Evolutionary conservation across 2,113 vertebrate species (phyloP), one percentile per base, ranked within the genome.

Genomic region (Boulengerochromis microlepis): DNA sequence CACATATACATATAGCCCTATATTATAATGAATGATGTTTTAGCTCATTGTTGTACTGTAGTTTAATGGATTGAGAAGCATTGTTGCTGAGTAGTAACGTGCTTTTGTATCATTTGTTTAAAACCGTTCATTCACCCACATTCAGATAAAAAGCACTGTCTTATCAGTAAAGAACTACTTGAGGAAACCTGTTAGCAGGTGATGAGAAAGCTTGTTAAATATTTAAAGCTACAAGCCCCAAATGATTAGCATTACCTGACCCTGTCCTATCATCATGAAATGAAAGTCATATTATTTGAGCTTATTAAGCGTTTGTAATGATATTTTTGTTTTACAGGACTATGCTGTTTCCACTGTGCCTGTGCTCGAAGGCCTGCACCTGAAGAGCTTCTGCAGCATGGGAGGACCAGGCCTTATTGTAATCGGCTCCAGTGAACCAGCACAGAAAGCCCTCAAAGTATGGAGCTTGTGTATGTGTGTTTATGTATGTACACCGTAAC

Each of bases 301-400:
- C 26, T 76, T 76, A 3, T 64, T 71, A 7, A 38, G 8, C 22
- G 6, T 50, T 38, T 74, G 19, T 76, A 53, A 81, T 29, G 86
- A 35, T 59, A 59, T 66, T 78, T 78, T 19, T 94, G 89, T 94
- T 90, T 95, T 87, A 40, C 90, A 96, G 96, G 96, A 97, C 96
- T 99, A 98, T 18, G 97, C 98, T 0, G 99, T 99, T 86, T 99
- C 98, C 45, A 99, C 97, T 1, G 98, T 99, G 13, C 97, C 98
- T 0, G 98, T 99, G 82, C 69, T 87, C 31, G 96, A 97, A 8
- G 86, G 94, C 26, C 95, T 99, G 90, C 99, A 99, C 92, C 95
- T 99, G 95, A 99, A 99, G 96, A 97, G 97, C 91, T 98, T 98
- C 96, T 99, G 99, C 97, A 99, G 98, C 89, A 99, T 99, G 98